Evolutionary conservation across 2,113 vertebrate species (phyloP).

Genomic region (Pteronura brasiliensis): DNA sequence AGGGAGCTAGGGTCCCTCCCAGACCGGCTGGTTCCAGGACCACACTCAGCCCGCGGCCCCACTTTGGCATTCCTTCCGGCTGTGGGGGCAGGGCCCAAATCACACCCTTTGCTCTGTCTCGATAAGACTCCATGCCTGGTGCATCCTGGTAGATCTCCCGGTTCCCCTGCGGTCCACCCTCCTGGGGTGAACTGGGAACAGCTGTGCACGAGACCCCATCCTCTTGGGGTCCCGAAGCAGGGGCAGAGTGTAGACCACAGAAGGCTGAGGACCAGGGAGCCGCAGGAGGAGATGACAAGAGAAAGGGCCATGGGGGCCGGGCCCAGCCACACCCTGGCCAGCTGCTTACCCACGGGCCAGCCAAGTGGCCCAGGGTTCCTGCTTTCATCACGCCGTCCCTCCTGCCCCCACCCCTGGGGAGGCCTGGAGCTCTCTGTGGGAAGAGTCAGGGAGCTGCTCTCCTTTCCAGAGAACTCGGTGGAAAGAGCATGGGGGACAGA

Average conservation of each 20-base stretch:
- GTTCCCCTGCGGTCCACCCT: rapidly evolving
- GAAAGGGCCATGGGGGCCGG: rapidly evolving
- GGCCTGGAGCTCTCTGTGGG: no score
- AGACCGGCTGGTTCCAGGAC: not conserved
- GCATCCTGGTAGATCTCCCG: not conserved
- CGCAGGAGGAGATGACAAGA: no score
- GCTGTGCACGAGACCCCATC: no score
- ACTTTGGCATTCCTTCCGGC: not conserved
- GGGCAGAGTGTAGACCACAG: not conserved
- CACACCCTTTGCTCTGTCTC: not conserved
- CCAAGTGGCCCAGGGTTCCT: rapidly evolving
- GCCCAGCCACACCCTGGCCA: not conserved
- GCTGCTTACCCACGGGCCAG: not conserved
- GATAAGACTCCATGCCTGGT: rapidly evolving
- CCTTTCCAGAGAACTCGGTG: not conserved
- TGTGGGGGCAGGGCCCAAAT: not conserved
- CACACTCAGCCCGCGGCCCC: rapidly evolving
- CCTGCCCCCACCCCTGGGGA: not conserved
- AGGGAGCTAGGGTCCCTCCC: not conserved
- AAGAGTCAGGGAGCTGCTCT: not conserved
- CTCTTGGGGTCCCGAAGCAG: not conserved
- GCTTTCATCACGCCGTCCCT: rapidly evolving
- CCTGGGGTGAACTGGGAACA: not conserved
- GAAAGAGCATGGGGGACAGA: not conserved
- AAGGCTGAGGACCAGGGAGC: not conserved